Percentiles rank a stretch among this genome's conserved stretches.
Conservation (phyloP, 2,888 invertebrate species). For the Bruchidius siliquastri region DNA sequence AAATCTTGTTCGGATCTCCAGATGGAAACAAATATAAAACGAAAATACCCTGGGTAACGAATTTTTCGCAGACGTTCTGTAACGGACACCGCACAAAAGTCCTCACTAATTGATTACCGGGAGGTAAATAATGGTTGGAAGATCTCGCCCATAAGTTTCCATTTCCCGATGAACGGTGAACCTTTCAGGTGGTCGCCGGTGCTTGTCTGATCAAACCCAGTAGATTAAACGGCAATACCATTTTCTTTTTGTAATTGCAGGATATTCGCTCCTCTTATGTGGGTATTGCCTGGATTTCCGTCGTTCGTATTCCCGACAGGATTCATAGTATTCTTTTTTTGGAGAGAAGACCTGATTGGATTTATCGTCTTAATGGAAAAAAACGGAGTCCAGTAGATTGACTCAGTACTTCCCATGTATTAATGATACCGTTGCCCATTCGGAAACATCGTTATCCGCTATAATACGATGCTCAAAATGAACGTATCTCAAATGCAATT, state of each 20-base stretch:
- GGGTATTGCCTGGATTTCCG: background rate
- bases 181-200: conserved; percentile 43
- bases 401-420: too few species aligned
- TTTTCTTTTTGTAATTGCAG: conserved; percentile 41
- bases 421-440: too few species aligned
- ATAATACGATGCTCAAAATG: too few species aligned
- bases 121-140: conserved; percentile 37
- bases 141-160: conserved; percentile 36
- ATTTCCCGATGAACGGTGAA: conserved; percentile 41
- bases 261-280: background rate
- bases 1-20: background rate
- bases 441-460: too few species aligned
- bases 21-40: background rate
- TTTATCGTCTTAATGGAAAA: background rate
- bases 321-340: background rate
- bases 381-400: too few species aligned
- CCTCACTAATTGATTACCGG: conserved; percentile 35
- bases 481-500: too few species aligned
- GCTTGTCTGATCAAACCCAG: conserved; percentile 37
- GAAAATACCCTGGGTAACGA: background rate
- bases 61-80: conserved; percentile 19
- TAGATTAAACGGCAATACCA: conserved; percentile 36
- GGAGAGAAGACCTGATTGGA: background rate
- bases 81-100: conserved; percentile 24
- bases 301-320: background rate